phyloP scores from a whole-genome alignment of 2,113 vertebrate species.

The Lampris incognitus region DNA sequence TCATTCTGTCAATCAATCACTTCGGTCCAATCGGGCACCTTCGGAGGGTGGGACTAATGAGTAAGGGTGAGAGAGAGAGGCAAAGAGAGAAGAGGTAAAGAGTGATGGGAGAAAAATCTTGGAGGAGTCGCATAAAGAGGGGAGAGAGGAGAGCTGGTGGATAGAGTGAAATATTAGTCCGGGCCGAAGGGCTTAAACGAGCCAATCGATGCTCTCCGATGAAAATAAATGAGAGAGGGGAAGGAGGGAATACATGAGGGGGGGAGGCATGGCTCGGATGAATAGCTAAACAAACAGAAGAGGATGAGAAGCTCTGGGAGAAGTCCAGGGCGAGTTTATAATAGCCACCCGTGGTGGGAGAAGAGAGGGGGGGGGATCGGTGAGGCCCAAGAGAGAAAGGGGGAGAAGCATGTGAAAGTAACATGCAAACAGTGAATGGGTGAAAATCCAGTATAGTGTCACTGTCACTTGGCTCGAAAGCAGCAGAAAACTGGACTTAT shows the following conservation, averaged over 20 bases:
- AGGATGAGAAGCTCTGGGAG: constrained; percentile 20
- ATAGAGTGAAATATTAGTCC: constrained; percentile 71
- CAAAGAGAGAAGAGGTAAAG: background rate
- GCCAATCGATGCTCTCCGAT: constrained; percentile 69
- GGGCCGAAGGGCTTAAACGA: constrained; percentile 56
- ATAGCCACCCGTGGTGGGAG: constrained; percentile 8
- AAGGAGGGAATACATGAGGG: constrained; percentile 50
- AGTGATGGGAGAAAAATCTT: constrained; percentile 28
- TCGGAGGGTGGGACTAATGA: constrained; percentile 50
- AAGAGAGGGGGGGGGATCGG: background rate
- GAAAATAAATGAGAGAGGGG: constrained; percentile 74
- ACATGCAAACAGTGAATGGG: constrained; percentile 36
- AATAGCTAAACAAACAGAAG: constrained; percentile 16
- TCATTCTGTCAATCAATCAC: constrained; percentile 39
- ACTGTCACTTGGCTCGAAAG: constrained; percentile 20
- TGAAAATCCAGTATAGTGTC: constrained; percentile 25
- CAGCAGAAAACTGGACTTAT: constrained; percentile 54
- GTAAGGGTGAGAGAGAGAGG: constrained; percentile 14
- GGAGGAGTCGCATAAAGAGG: constrained; percentile 19
- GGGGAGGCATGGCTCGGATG: constrained; percentile 25
- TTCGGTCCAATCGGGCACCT: constrained; percentile 29
- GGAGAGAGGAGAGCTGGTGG: constrained; percentile 4
- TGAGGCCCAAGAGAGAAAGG: constrained; percentile 6
- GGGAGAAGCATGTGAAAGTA: constrained; percentile 33
- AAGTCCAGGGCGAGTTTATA: background rate